Conservation (phyloP, 2,113 vertebrate genomes). For the Lophura nycthemera region DNA sequence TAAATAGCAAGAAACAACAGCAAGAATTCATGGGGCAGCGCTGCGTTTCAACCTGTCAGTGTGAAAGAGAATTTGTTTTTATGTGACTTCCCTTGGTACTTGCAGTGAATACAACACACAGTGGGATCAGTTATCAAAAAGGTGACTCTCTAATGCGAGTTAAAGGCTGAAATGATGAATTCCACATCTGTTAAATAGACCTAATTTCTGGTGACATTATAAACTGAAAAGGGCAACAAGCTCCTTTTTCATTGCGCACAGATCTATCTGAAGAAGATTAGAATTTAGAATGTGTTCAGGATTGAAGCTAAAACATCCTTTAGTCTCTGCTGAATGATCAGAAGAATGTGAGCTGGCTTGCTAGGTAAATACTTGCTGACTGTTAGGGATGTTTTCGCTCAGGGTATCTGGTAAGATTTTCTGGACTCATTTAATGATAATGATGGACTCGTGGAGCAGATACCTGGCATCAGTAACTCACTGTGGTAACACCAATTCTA, state of each 20-base stretch:
- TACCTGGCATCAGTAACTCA: neutral
- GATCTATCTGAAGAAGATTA: slow-evolving; percentile 26
- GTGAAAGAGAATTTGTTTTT: neutral
- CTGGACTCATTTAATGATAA: neutral
- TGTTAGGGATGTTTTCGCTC: neutral
- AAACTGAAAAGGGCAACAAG: slow-evolving; percentile 76
- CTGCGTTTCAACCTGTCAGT: neutral
- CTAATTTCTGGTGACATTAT: slow-evolving; percentile 76
- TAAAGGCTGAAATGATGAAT: slow-evolving; percentile 69
- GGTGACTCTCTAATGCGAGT: slow-evolving; percentile 55
- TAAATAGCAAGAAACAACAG: neutral
- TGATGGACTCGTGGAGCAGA: neutral
- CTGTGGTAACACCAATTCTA: neutral
- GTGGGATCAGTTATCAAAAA: slow-evolving; percentile 66
- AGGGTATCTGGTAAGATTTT: neutral
- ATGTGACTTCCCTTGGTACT: slow-evolving; percentile 34
- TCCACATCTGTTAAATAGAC: slow-evolving; percentile 70
- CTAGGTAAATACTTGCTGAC: neutral
- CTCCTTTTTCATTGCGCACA: slow-evolving; percentile 53
- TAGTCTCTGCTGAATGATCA: neutral
- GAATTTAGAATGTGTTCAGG: slow-evolving; percentile 26
- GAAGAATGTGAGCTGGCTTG: neutral
- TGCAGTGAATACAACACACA: slow-evolving; percentile 33
- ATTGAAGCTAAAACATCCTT: neutral
- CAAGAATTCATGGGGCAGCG: neutral